Base-by-base conservation (phyloP, 2,888 invertebrate species). In the Erynnis tages region DNA sequence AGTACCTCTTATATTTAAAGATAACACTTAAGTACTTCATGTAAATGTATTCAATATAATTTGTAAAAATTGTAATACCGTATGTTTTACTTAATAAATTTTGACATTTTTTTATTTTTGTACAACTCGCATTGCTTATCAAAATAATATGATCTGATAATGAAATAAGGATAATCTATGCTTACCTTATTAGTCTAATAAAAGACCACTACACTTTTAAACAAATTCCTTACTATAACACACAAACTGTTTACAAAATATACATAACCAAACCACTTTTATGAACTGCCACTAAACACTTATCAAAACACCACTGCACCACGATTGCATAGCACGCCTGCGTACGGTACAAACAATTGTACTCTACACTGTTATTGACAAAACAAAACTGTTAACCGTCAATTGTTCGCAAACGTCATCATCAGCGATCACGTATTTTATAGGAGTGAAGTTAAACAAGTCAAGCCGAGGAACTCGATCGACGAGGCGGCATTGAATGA, bases 361-460 rank as follows among this genome's bases (percentile, higher is more conserved):
- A 44, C 19, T 38, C 55, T 65, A 50, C 57, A 65, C 60, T 59
- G 55, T 61, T 60, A 85, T 86, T 82, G 82, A 85, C 82, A 81
- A 79, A 86, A 84, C 85, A 82, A 78, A 53, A 74, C 66, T 69
- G 63, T 65, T 68, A 69, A 72, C 75, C 63, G 68, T 71, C 71
- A 69, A 78, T 76, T 78, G 79, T 82, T 62, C 75, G 73, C 61
- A 58, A 76, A 84, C 84, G 85, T 87, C 84, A 84, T 73, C 74
- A 74, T 74, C 27, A 47, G 73, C 71, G 80, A 82, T 82, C 79
- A 73, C 73, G 73, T 59, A 69, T 65, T 66, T 66, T 65, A 74
- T 71, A 71, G 66, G 72, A 76, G 78, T 82, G 82, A 83, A 86
- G 82, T 87, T 77, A 60, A 70, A 63, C 61, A 63, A 41, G 49